Base-by-base conservation (phyloP, 2,888 invertebrate species). In the Drosophila kambysellisi region DNA sequence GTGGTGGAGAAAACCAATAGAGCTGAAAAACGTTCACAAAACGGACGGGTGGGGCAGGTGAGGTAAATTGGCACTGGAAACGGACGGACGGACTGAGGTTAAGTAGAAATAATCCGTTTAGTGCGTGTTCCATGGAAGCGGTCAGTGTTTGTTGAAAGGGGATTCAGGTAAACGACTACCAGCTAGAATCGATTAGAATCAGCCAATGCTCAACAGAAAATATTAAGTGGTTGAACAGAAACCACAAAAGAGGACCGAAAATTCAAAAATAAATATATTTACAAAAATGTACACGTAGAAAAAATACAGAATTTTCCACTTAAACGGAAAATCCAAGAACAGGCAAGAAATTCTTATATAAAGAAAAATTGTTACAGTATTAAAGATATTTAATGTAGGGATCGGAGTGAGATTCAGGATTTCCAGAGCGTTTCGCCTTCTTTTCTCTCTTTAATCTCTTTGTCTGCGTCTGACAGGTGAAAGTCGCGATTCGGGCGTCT, bases 401-500 rank as follows among this genome's bases (percentile, higher is more conserved):
- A 25, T 46, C 12, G 12, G 20, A 7, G 4, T 4, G 4, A 37
- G 41, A 41, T 41, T 9, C 8, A 39, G 17, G 9, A 39, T 39
- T 7, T 9, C 4, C 39, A 4, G 2, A 17, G n/a, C 1, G 3
- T 20, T 43, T 25, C 20, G 20, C 39, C 0, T 17, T 39, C 0
- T 8, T 8, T 39, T 39, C 39, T n/a, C 39, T 48, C 1, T 17
- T 29, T 3, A 17, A 39, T 20, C 41, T n/a, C n/a, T 30, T 30
- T 39, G 39, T 39, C n/a, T n/a, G 30, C 15, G 30, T 30, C 30
- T 30, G 30, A 15, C 63, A 91, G 94, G 95, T 61, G 96, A 96
- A 83, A 96, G 96, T 81, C 95, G 97, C 64, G 97, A 97, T 92
- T 97, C 97, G 0, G 97, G 97, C 0, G 96, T 97, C 2, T 95